Base-by-base conservation (phyloP, 1,140 invertebrate genomes). In the Sitobion miscanthi region DNA sequence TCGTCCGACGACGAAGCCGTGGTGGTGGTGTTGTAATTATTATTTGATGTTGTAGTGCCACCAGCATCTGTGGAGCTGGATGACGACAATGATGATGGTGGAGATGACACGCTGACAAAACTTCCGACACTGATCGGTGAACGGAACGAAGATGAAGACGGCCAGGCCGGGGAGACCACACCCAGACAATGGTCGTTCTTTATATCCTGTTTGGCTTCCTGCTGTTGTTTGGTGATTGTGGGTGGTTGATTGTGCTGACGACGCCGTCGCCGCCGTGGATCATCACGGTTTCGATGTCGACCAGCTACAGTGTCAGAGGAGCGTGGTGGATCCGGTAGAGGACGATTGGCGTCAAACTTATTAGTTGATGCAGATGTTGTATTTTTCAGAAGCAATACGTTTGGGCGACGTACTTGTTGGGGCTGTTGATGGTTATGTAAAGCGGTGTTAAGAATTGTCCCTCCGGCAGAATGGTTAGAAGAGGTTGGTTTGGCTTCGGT, bases 311-410 rank as follows among this genome's bases (percentile, higher is more conserved):
- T 93, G 54, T 94, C 95, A 94, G 96, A 97, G 94, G 97, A 96
- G 93, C 97, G 97, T 95, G 96, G 96, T 23, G 96, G 96, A 94
- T 96, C 97, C 88, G 96, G 96, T 91, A 97, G 96, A 25, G 96
- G 96, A 93, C 96, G 95, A 94, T 93, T 77, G 1, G 93, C 77
- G n/a, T 93, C 93, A 14, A 93, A 83, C 20, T 69, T 90, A 7
- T 90, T 93, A 0, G 91, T 90, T 21, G 86, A 86, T 35, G 92
- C 85, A 9, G 93, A 52, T 11, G 93, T 83, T 4, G 93, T 92
- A 49, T 91, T 94, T 0, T 49, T 91, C 7, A 77, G 8, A 25
- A 25, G 91, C 7, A 91, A 62, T 20, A 90, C 77, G 25, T 87
- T 83, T 17, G 94, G 83, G 6, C 91, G 42, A 7, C 91, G 52